These are phyloP conservation scores for Speoplatyrhinus poulsoni DNA, from an alignment of 2,113 vertebrate species.

Conservation along the genomic window DNA sequence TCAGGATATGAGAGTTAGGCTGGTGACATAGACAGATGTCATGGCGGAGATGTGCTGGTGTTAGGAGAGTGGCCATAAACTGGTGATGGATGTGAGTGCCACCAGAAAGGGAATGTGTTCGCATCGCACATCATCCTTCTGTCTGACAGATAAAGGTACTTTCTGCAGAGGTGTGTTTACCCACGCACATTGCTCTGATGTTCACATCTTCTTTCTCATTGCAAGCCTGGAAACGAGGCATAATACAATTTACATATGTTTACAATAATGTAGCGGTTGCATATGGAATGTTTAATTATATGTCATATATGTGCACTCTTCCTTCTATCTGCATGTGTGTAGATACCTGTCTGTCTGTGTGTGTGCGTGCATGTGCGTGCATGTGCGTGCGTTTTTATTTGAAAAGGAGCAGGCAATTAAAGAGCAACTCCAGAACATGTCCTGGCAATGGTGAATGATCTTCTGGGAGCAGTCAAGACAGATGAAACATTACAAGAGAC, in stretches of 20 bases:
- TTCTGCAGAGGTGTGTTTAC: constrained; percentile 51
- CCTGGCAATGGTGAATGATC: too few species aligned
- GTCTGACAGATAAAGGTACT: constrained; percentile 58
- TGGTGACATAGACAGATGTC: constrained; percentile 68
- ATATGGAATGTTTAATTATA: constrained; percentile 7
- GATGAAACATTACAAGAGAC: too few species aligned
- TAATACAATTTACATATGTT: constrained; percentile 32
- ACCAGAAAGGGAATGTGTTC: constrained; percentile 65
- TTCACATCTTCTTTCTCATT: constrained; percentile 40
- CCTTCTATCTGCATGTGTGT: neutral
- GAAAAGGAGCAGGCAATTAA: too few species aligned
- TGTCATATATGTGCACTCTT: neutral
- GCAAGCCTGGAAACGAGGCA: constrained; percentile 18
- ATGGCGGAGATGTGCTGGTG: constrained; percentile 47
- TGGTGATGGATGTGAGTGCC: constrained; percentile 69
- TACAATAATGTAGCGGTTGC: constrained; percentile 17
- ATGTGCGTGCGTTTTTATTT: neutral
- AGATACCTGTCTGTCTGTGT: neutral
- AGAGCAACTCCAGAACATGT: too few species aligned
- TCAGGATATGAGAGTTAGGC: constrained; percentile 53
- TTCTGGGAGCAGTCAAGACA: too few species aligned
- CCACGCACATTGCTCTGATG: constrained; percentile 33
- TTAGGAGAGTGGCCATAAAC: constrained; percentile 64
- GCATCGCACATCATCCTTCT: constrained; percentile 67
- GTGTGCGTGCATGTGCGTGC: neutral